Base-by-base conservation (phyloP, 2,113 vertebrate genomes). In the Rhinolophus ferrumequinum region DNA sequence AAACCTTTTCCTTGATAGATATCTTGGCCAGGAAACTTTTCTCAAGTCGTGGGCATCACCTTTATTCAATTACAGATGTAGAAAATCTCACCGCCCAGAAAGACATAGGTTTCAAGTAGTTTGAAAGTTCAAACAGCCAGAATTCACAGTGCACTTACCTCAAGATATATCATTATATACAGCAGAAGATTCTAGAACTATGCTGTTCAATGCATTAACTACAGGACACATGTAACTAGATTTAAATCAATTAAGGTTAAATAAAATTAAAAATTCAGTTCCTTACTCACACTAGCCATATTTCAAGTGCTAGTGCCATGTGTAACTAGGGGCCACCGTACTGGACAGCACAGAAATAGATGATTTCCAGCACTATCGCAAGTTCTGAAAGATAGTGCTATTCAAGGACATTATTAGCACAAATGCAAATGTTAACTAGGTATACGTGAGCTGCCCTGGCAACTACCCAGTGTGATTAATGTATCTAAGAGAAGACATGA, bases 251-350 rank as follows among this genome's bases (percentile, higher is more conserved):
- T 75, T 73, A 73, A 58, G 10, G 79, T 64, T 41, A 52, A 60
- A 92, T 5, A 69, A 50, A 79, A 72, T 52, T 60, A 82, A 79
- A 91, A 33, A 24, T 88, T 69, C 81, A 84, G 28, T 75, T 96
- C 28, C 83, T 84, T 92, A 81, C 13, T 69, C 52, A 69, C n/a
- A 76, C 19, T 62, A 84, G 50, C 26, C 33, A 50, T 3, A 12
- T 85, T 44, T 73, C 47, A 81, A 80, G 35, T 50, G 30, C 30
- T 56, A 6, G 28, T 15, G 67, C 22, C 26, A 80, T 26, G n/a
- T 5, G 26, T 60, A 24, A 18, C 38, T 66, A 19, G 33, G 8
- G 35, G 18, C 67, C 86, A 26, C 56, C 47, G 70, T 10, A 89
- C 5, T 30, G 35, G 30, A 82, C 19, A 85, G 60, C 75, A 84